A percentile compares a stretch with the other conserved stretches of the same genome.
phyloP scores from a whole-genome alignment of 2,797 vertebrate genomes.

The Sebastes miniatus region DNA sequence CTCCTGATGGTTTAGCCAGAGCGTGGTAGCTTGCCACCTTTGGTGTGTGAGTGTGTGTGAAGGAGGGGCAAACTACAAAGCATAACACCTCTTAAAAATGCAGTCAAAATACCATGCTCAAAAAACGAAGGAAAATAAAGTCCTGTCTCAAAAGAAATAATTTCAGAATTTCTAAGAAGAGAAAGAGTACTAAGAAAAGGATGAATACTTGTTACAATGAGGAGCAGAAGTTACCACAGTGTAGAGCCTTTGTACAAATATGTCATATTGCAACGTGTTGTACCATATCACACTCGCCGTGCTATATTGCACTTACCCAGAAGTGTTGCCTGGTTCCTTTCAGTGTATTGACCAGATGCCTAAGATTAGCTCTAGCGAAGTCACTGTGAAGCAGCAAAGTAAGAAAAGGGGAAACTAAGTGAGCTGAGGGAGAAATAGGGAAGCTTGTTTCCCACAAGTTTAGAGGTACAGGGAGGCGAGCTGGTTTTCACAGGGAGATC shows the following conservation, averaged over 20 bases:
- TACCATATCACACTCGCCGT: not conserved
- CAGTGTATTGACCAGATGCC: not conserved
- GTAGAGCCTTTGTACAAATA: not conserved
- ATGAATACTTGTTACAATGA: not conserved
- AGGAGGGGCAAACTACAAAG: not conserved
- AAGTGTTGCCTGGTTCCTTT: slow-evolving; percentile 19
- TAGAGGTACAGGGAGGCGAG: slow-evolving; percentile 16
- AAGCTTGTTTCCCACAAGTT: slow-evolving; percentile 44
- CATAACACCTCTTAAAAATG: not conserved
- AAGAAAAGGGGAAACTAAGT: slow-evolving; percentile 58
- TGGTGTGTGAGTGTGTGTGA: not conserved
- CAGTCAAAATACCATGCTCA: not conserved
- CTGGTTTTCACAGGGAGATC: slow-evolving; percentile 40
- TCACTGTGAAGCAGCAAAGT: slow-evolving; percentile 53
- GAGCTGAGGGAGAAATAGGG: slow-evolving; percentile 35
- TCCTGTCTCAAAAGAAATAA: not conserved
- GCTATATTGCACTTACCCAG: not conserved
- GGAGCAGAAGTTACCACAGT: not conserved
- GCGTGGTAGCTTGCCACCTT: not conserved
- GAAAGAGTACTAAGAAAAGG: not conserved
- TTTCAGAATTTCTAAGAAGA: not conserved
- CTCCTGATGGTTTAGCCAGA: not conserved
- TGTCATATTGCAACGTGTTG: not conserved
- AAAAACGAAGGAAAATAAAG: not conserved
- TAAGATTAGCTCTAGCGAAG: slow-evolving; percentile 28